Base-by-base conservation (phyloP, 1,140 invertebrate genomes). In the Saccostrea echinata region DNA sequence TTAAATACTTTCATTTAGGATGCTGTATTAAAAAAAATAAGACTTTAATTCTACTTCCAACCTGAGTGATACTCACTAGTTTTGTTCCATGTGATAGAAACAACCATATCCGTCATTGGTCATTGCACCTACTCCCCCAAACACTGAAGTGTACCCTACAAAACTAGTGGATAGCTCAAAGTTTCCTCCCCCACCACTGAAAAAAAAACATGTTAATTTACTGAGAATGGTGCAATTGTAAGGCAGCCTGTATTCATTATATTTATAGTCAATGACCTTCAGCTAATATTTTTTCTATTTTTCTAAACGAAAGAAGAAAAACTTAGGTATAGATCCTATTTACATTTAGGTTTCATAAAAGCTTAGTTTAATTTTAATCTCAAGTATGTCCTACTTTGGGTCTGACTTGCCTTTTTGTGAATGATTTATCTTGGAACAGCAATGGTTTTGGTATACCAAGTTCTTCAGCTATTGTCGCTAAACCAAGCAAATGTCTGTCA, bases 151-250 rank as follows among this genome's bases (percentile, higher is more conserved):
- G 91, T 96, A 97, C 12, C 96, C 96, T 35, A 96, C 92, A 80
- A 96, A 96, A 92, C 96, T 96, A 18, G 96, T 96, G 2, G 96
- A 96, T 43, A 97, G 92, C 0, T 96, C 92, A 91, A 95, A 97
- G 92, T 97, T 97, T 35, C 96, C 96, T 55, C 95, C 96, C 13
- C 96, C 96, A 35, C 96, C 96, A 93, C 96, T 96, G 93, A 68
- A 95, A 82, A 82, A 24, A 2, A 80, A 61, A 61, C 12, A 57
- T 21, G 4, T 18, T 1, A 18, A 57, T 16, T 57, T 57, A 43
- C 35, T 43, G 35, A 43, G 35, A 43, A 3, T 43, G 43, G 43
- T 43, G 43, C 43, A 43, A 43, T 6, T n/a, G n/a, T n/a, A 43
- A 9, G 43, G 43, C 43, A 43, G 43, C 43, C 43, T 43, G 9